Base-by-base conservation (phyloP, 2,113 vertebrate genomes). In the Notothenia rossii region DNA sequence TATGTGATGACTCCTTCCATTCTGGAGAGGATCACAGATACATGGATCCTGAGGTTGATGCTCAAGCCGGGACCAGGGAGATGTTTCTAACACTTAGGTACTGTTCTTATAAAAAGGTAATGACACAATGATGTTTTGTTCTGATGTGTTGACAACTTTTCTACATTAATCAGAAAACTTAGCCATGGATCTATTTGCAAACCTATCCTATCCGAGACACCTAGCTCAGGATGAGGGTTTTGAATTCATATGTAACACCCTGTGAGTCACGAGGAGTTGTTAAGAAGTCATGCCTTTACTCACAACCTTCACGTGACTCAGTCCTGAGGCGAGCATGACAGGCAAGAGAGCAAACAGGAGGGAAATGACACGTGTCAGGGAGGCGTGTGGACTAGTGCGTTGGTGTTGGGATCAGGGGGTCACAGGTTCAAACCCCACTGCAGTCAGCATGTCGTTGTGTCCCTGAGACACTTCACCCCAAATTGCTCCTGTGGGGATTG, bases 251-350 rank as follows among this genome's bases (percentile, higher is more conserved):
- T 79, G 73, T 43, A 58, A 74, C 43, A 71, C 40, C 13, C 13
- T 20, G 29, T 50, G 45, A 82, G 55, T 72, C 50, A 82, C 75
- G 48, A 50, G 13, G 15, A 77, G 64, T 83, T 82, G 55, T 78
- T 66, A n/a, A 50, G 17, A 64, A 74, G 77, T 81, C 76, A 81
- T 54, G 55, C 49, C 40, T 60, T 71, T 25, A 64, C 36, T 72
- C 72, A 81, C 63, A 79, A 68, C 17, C 55, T 80, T 73, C 70
- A 87, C 59, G 71, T 82, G 81, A 91, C 77, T 53, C 10, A 1
- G 10, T 58, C 74, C 69, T 18, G 22, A 29, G 73, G 36, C 4
- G 5, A 50, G 18, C 29, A 33, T 2, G 18, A 45, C 59, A 48
- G 20, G 1, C 15, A 18, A 77, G 14, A 58, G 7, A 40, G 45